Percentiles rank a stretch among this genome's conserved stretches.
Evolutionary conservation across 1,140 invertebrate species (phyloP).

Genomic region (Bombus terrestris): DNA sequence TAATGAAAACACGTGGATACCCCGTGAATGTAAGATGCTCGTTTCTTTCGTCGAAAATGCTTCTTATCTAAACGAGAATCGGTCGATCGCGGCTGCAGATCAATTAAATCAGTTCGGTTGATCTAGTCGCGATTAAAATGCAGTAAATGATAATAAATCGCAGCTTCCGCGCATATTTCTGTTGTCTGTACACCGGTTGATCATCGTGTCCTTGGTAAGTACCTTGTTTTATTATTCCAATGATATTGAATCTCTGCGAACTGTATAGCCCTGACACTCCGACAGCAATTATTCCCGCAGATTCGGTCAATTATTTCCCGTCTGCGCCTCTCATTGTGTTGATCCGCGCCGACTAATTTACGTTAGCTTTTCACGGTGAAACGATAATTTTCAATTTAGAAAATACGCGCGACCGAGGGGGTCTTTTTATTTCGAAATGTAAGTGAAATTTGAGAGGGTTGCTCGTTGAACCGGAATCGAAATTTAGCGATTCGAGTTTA

Average conservation of each 20-base stretch:
- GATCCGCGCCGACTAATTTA: neutral
- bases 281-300: neutral
- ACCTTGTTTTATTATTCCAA: constrained; percentile 23
- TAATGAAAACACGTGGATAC: neutral
- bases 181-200: neutral
- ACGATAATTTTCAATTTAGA: neutral
- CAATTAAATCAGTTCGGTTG: neutral
- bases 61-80: neutral
- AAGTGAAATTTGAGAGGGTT: neutral
- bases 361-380: neutral
- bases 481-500: neutral
- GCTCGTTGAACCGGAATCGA: neutral
- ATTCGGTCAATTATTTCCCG: constrained; percentile 3
- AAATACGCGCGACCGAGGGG: neutral
- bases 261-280: neutral
- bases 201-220: constrained; percentile 32
- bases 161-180: neutral
- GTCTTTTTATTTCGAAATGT: neutral
- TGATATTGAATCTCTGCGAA: constrained; percentile 6
- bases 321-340: neutral
- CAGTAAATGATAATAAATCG: neutral
- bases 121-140: constrained; percentile 19
- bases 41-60: neutral
- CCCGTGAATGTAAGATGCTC: no score
- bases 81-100: neutral